Conservation (phyloP, 1,140 invertebrate genomes). For the Eumeta japonica region DNA sequence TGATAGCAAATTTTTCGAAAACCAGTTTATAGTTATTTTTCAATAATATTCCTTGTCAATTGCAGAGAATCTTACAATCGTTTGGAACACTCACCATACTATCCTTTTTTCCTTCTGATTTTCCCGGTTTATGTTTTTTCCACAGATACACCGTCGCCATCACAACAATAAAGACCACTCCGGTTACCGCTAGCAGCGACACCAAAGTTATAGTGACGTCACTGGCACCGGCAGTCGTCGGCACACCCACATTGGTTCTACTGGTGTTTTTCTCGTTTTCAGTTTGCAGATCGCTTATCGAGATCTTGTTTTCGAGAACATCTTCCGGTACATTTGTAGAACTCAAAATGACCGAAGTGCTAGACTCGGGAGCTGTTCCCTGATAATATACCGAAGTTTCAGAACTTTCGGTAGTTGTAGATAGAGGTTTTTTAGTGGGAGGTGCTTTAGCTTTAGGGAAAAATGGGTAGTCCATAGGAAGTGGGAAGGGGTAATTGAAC, state of each 20-base stretch:
- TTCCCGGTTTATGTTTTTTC: conserved; percentile 31
- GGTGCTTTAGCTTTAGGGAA: conserved; percentile 18
- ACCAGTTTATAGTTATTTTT: no score
- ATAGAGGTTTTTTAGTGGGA: conserved; percentile 22
- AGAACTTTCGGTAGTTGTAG: no score
- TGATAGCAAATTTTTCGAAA: no score
- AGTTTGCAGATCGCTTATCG: no score
- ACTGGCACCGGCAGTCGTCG: conserved; percentile 14
- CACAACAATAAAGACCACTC: conserved; percentile 38
- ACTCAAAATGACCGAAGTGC: conserved; percentile 18
- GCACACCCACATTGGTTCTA: conserved; percentile 19
- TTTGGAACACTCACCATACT: conserved; percentile 50
- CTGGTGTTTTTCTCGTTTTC: conserved; percentile 16
- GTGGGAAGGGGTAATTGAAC: conserved; percentile 20
- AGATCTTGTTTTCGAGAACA: conserved; percentile 15
- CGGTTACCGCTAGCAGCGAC: conserved; percentile 38
- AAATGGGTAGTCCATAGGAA: conserved; percentile 18
- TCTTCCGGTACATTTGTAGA: conserved; percentile 21
- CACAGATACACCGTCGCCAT: conserved; percentile 41
- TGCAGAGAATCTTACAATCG: no score
- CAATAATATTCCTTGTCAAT: no score
- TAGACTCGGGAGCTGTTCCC: conserved; percentile 38
- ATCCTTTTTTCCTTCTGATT: conserved; percentile 38
- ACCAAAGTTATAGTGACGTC: conserved; percentile 37
- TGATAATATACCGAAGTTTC: not conserved